A percentile compares a stretch with the other conserved stretches of the same genome.
Conservation (phyloP, 2,888 invertebrate genomes). For the Entomobrya multifasciata region DNA sequence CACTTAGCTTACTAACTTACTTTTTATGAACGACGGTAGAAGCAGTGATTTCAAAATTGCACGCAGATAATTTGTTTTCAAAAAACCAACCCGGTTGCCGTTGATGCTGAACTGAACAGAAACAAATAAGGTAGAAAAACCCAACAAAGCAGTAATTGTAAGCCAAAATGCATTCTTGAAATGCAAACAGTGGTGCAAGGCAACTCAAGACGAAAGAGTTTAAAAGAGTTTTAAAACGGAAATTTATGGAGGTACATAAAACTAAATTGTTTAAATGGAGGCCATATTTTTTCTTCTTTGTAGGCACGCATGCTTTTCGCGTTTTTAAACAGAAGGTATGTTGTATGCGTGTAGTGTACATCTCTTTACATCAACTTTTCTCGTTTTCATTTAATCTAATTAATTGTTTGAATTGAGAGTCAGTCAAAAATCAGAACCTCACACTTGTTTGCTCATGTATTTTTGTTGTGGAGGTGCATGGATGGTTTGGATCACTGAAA, state of each 20-base stretch:
- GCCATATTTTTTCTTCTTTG: background rate
- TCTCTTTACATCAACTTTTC: too few relatives aligned
- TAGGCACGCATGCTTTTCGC: background rate
- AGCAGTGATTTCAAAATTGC: constrained; percentile 53
- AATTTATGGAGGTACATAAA: background rate
- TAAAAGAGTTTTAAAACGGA: too few relatives aligned
- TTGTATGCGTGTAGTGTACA: too few relatives aligned
- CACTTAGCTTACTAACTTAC: constrained; percentile 68
- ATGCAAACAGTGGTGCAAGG: too few relatives aligned
- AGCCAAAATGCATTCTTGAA: background rate
- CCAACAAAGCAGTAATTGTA: background rate
- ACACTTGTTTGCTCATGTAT: background rate
- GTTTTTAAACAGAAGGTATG: too few relatives aligned
- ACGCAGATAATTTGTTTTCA: constrained; percentile 32
- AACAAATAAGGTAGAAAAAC: too few relatives aligned
- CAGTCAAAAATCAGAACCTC: background rate
- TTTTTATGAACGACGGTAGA: constrained; percentile 32
- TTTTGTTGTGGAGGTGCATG: background rate
- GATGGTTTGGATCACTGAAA: too few relatives aligned
- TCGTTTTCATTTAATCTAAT: constrained; percentile 49
- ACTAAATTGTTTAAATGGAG: constrained; percentile 34
- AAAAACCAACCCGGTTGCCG: background rate
- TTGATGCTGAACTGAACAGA: background rate
- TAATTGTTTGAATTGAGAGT: background rate
- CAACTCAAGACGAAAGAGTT: too few relatives aligned